A percentile compares a stretch with the other conserved stretches of the same genome.
phyloP scores from a whole-genome alignment of 2,797 vertebrate species.

The Sarcophilus harrisii region DNA sequence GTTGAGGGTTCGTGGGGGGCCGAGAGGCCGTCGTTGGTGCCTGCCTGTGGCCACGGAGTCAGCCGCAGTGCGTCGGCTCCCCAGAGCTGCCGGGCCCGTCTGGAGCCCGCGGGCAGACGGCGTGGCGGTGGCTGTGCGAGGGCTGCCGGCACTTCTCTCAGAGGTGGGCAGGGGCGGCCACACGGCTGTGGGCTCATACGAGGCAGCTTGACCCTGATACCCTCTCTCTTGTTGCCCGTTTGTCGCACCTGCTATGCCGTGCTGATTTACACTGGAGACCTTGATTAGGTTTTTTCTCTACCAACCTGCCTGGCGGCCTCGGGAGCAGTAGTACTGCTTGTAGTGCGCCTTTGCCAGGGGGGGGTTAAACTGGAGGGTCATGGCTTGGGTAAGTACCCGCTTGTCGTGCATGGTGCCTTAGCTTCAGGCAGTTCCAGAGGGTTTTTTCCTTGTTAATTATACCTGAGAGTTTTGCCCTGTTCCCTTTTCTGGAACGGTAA shows the following conservation, averaged over 20 bases:
- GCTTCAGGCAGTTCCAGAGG: slow-evolving; percentile 76
- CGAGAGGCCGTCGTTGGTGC: neutral
- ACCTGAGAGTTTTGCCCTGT: slow-evolving; percentile 77
- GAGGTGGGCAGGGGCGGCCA: neutral
- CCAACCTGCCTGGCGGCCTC: slow-evolving; percentile 88
- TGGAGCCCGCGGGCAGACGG: neutral
- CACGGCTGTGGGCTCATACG: neutral
- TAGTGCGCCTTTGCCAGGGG: slow-evolving; percentile 87
- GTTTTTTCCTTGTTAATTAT: slow-evolving; percentile 64
- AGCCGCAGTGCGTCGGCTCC: neutral
- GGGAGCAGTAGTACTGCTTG: slow-evolving; percentile 86
- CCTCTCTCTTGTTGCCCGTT: slow-evolving; percentile 82
- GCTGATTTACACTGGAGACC: slow-evolving; percentile 82
- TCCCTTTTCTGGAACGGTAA: slow-evolving; percentile 79
- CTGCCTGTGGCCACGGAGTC: too few relatives aligned
- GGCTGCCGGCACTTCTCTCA: neutral
- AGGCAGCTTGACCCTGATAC: slow-evolving; percentile 72
- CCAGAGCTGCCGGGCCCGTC: neutral
- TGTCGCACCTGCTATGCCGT: slow-evolving; percentile 82
- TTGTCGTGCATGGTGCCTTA: slow-evolving; percentile 81
- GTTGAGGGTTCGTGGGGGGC: neutral
- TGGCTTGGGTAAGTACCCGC: slow-evolving; percentile 87
- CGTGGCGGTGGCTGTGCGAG: neutral
- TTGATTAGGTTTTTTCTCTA: slow-evolving; percentile 87
- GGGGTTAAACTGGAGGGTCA: slow-evolving; percentile 88